Percentiles rank a stretch among this genome's conserved stretches.
Evolutionary conservation across 2,888 invertebrate genomes (phyloP).

Genomic region (Drosophila kokeensis): DNA sequence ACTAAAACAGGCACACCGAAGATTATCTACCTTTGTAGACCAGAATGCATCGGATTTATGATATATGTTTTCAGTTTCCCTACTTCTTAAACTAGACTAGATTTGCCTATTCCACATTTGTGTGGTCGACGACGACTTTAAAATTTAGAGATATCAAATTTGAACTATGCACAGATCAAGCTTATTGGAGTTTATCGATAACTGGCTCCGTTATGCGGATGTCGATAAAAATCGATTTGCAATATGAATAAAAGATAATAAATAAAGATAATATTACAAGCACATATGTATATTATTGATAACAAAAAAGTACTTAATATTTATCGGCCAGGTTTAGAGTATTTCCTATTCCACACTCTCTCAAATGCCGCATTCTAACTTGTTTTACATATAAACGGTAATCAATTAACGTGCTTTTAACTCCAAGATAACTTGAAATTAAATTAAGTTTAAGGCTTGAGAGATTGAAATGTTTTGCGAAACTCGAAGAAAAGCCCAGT

Average conservation of each 20-base stretch:
- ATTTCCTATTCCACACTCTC: neutral
- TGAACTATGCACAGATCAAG: neutral
- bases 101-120: neutral
- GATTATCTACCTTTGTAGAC: neutral
- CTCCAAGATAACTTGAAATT: neutral
- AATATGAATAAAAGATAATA: neutral
- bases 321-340: neutral
- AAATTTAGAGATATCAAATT: neutral
- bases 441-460: neutral
- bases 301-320: neutral
- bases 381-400: neutral
- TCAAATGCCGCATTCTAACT: neutral
- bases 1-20: neutral
- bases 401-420: neutral
- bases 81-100: neutral
- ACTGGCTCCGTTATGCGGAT: accelerated
- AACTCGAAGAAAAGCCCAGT: neutral
- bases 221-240: neutral
- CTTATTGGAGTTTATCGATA: neutral
- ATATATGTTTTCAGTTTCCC: neutral
- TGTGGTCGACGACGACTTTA: neutral
- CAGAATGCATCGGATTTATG: neutral
- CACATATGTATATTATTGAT: neutral
- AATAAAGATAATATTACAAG: neutral
- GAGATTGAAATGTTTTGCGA: neutral